Evolutionary conservation across 2,888 invertebrate species (phyloP).

Genomic region (Hemicrepidius hirtus): DNA sequence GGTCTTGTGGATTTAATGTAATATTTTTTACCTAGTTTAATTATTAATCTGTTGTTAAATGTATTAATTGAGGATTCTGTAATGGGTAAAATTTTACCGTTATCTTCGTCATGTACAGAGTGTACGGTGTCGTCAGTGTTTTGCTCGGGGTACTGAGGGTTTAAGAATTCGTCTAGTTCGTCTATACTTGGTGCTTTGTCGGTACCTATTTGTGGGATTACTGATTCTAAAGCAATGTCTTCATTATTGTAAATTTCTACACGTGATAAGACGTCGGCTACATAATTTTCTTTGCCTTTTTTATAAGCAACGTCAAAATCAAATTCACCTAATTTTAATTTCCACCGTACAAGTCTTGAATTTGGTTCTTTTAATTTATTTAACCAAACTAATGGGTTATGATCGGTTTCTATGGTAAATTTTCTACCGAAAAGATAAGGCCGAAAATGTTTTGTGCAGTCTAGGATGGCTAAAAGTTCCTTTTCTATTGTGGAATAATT

Average conservation of each 20-base stretch:
- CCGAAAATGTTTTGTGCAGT: conserved; percentile 50
- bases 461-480: conserved; percentile 36
- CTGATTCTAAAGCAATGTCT: neutral
- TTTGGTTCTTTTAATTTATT: conserved; percentile 37
- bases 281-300: conserved; percentile 59
- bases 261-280: conserved; percentile 57
- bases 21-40: neutral
- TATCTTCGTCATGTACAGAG: neutral
- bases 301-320: conserved; percentile 57
- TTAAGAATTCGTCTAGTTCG: too few species aligned
- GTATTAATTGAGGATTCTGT: neutral
- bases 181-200: neutral
- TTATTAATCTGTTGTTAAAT: neutral
- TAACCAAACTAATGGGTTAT: conserved; percentile 42
- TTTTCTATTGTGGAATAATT: conserved; percentile 39
- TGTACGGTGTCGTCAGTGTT: neutral
- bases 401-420: conserved; percentile 41
- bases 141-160: neutral
- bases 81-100: neutral
- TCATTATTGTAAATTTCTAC: conserved; percentile 6
- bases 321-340: conserved; percentile 57
- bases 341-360: conserved; percentile 44
- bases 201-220: neutral
- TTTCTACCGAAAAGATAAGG: conserved; percentile 55
- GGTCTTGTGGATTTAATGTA: neutral